Conservation (phyloP, 2,113 vertebrate genomes). For the Theristicus caerulescens region DNA sequence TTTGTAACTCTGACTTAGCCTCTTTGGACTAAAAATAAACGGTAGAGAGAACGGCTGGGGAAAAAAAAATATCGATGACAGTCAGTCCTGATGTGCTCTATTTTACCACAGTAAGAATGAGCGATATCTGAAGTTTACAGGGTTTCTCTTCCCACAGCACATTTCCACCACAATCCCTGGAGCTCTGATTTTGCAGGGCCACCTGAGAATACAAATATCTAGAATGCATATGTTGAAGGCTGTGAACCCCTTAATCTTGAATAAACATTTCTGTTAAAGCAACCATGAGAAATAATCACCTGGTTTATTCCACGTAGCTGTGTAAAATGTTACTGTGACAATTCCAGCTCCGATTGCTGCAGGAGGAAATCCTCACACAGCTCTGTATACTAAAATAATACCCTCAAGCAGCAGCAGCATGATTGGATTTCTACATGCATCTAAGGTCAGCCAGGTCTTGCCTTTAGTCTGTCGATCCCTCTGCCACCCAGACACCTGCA, state of each 20-base stretch:
- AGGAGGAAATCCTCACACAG: slow-evolving; percentile 7
- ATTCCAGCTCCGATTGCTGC: background rate
- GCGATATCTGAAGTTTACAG: background rate
- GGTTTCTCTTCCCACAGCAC: background rate
- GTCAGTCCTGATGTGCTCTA: background rate
- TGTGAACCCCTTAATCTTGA: background rate
- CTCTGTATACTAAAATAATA: slow-evolving; percentile 29
- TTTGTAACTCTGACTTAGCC: background rate
- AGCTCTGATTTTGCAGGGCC: background rate
- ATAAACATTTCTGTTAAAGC: background rate
- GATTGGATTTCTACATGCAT: slow-evolving; percentile 41
- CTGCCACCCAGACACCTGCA: background rate
- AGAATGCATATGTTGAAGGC: accelerated
- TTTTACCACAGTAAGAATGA: background rate
- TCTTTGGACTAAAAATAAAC: slow-evolving; percentile 2
- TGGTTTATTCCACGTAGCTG: background rate
- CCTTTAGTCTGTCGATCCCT: background rate
- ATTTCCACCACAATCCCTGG: background rate
- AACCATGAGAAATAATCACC: background rate
- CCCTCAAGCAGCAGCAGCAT: slow-evolving; percentile 1
- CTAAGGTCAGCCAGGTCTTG: background rate
- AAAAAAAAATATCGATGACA: background rate
- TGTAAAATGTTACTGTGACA: background rate
- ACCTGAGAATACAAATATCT: background rate
- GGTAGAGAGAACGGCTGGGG: background rate